These are phyloP conservation scores for Drosophila merina DNA, from an alignment of 2,888 invertebrate genomes.

Conservation along the genomic window DNA sequence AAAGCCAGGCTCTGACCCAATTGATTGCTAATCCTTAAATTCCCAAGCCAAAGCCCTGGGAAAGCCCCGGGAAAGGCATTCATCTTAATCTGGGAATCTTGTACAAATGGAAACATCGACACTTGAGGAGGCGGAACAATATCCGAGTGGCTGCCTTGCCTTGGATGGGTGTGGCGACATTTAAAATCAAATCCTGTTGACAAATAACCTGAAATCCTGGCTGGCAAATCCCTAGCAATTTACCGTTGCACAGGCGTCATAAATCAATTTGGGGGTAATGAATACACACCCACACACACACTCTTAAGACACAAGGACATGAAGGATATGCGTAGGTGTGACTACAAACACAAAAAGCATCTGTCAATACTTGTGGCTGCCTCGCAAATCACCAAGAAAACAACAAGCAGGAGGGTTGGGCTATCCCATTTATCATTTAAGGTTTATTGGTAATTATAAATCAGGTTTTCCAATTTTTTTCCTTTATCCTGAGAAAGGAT, in stretches of 20 bases:
- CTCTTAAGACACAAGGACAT: constrained; percentile 41
- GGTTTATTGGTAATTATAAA: constrained; percentile 70
- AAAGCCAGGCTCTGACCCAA: constrained; percentile 25
- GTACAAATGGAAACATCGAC: constrained; percentile 73
- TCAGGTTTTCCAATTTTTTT: background rate
- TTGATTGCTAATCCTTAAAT: constrained; percentile 36
- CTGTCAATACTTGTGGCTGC: constrained; percentile 64
- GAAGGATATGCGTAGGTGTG: background rate
- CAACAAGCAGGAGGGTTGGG: background rate
- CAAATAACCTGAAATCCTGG: constrained; percentile 73
- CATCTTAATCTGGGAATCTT: constrained; percentile 52
- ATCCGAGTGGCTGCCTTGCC: constrained; percentile 12
- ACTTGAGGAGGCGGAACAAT: constrained; percentile 33
- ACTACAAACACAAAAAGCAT: constrained; percentile 6
- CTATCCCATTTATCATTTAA: constrained; percentile 7
- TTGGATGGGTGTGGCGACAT: constrained; percentile 45
- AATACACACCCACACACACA: constrained; percentile 54
- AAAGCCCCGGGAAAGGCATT: constrained; percentile 16
- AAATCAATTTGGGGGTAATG: constrained; percentile 75
- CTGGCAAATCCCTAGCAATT: constrained; percentile 71
- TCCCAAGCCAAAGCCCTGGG: background rate
- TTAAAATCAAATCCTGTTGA: constrained; percentile 76
- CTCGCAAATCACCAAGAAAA: constrained; percentile 54
- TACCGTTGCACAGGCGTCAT: constrained; percentile 69
- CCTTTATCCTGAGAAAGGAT: constrained; percentile 13